These are phyloP conservation scores for Pristionchus fissidentatus DNA, from an alignment of 2,888 invertebrate species.

Conservation along the genomic window DNA sequence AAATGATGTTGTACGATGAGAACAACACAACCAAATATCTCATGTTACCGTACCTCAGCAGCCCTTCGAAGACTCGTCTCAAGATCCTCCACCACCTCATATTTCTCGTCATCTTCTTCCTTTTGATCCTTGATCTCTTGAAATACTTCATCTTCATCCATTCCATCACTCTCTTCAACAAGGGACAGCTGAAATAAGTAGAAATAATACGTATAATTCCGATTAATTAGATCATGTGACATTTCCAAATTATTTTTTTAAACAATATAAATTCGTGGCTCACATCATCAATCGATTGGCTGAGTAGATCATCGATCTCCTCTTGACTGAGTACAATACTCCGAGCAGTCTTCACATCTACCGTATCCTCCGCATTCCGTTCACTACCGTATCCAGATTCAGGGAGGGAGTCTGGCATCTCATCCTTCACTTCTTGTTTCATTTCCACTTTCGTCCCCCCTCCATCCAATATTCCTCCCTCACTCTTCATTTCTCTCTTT, in stretches of 20 bases:
- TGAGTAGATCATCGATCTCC: constrained; percentile 16
- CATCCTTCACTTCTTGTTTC: constrained; percentile 13
- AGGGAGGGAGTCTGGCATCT: not conserved
- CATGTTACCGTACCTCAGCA: not conserved
- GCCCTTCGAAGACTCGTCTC: constrained; percentile 51
- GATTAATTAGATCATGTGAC: not conserved
- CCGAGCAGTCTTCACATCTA: not conserved
- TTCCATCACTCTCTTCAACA: constrained; percentile 32
- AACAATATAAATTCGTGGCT: not conserved
- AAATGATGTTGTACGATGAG: not conserved
- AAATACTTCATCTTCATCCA: constrained; percentile 37
- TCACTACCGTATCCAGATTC: constrained; percentile 26
- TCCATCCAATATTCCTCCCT: constrained; percentile 20
- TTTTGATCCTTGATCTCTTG: not conserved
- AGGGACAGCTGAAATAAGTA: constrained; percentile 13
- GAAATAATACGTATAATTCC: not conserved
- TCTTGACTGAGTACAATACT: constrained; percentile 11
- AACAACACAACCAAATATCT: not conserved
- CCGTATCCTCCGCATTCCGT: constrained; percentile 11
- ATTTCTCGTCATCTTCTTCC: not conserved
- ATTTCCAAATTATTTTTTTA: not conserved
- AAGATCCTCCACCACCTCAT: constrained; percentile 49
- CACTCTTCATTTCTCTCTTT: constrained; percentile 9
- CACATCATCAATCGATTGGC: constrained; percentile 38
- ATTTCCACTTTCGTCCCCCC: not conserved